Conservation (phyloP, 2,113 vertebrate genomes). For the Gymnobelideus leadbeateri region DNA sequence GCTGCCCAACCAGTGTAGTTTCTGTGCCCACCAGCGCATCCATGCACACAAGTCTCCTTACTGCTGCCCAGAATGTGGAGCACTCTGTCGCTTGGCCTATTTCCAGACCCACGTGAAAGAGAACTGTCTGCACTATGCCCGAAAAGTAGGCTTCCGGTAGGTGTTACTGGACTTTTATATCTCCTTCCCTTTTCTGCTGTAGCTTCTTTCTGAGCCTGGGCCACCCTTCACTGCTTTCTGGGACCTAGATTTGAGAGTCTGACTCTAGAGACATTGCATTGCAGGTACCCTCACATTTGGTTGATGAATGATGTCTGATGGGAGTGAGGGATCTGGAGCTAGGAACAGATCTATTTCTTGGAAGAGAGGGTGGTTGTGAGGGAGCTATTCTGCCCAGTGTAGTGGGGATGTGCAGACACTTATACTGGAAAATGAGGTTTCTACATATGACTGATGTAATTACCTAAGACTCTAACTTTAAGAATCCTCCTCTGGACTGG, state of each 20-base stretch:
- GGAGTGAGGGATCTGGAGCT: background rate
- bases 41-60: slow-evolving; percentile 96
- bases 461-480: background rate
- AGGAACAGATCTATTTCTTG: background rate
- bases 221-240: background rate
- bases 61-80: slow-evolving; percentile 96
- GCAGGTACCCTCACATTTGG: background rate
- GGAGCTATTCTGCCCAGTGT: background rate
- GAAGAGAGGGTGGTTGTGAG: background rate
- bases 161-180: slow-evolving; percentile 61
- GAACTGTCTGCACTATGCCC: slow-evolving; percentile 96
- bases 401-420: background rate
- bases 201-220: background rate
- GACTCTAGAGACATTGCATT: background rate
- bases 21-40: slow-evolving; percentile 93
- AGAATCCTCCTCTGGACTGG: background rate
- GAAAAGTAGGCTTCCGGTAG: slow-evolving; percentile 95
- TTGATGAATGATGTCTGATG: background rate
- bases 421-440: background rate
- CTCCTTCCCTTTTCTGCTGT: background rate
- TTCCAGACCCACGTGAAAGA: slow-evolving; percentile 98
- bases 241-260: background rate
- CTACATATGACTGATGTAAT: background rate
- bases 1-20: slow-evolving; percentile 97
- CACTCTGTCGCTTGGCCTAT: slow-evolving; percentile 92